A percentile compares a stretch with the other conserved stretches of the same genome.
Conservation (phyloP, 2,888 invertebrate species). For the Marronus borbonicus region DNA sequence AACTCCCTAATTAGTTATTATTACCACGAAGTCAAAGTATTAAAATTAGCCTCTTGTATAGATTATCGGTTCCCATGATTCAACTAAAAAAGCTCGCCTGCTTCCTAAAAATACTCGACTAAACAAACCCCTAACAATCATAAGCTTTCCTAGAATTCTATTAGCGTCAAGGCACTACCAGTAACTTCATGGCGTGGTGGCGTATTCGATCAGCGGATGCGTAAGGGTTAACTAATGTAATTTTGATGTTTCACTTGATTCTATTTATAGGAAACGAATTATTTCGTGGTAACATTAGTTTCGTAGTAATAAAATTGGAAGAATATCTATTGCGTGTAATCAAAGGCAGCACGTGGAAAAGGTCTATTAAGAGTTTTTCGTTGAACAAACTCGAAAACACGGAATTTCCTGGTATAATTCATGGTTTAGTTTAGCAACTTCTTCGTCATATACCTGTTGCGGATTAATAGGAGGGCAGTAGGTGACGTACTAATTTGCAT, state of each 20-base stretch:
- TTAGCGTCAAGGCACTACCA: background rate
- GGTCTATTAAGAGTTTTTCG: background rate
- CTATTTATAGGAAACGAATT: slow-evolving; percentile 17
- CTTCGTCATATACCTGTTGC: slow-evolving; percentile 26
- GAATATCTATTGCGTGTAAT: background rate
- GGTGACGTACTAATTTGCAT: background rate
- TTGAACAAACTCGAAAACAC: background rate
- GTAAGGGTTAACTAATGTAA: slow-evolving; percentile 26
- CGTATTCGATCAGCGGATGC: background rate
- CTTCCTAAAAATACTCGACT: too few species aligned
- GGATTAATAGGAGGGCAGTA: background rate
- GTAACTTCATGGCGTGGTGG: background rate
- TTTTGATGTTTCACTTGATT: slow-evolving; percentile 8
- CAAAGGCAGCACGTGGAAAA: background rate
- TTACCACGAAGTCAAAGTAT: too few species aligned
- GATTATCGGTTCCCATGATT: too few species aligned
- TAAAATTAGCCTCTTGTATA: too few species aligned
- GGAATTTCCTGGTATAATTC: slow-evolving; percentile 5
- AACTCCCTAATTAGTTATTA: too few species aligned
- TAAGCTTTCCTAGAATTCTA: slow-evolving; percentile 20
- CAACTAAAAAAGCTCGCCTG: too few species aligned
- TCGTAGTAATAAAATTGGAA: background rate
- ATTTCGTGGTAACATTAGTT: slow-evolving; percentile 15
- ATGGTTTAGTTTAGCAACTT: background rate
- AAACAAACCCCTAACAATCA: too few species aligned